Conservation (phyloP, 2,113 vertebrate genomes). For the Laticauda colubrina region DNA sequence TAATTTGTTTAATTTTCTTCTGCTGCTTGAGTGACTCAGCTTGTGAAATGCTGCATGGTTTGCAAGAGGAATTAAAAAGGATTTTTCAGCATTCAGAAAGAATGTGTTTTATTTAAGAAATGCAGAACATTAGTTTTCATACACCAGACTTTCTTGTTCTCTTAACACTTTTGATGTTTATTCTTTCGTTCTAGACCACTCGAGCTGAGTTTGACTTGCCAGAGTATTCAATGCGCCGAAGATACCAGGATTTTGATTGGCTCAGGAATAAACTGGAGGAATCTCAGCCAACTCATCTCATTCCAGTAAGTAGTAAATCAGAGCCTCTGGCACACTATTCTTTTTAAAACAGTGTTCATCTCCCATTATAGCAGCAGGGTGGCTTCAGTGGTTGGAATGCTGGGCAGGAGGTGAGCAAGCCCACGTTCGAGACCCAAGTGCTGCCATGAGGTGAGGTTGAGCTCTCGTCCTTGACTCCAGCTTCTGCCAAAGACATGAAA, state of each 20-base stretch:
- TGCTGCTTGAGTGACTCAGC: neutral
- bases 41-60: rapidly evolving
- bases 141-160: neutral
- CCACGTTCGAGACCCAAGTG: too few relatives aligned
- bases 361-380: neutral
- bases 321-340: neutral
- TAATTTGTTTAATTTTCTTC: neutral
- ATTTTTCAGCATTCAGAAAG: neutral
- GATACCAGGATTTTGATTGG: conserved; percentile 99
- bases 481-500: too few relatives aligned
- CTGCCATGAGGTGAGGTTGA: too few relatives aligned
- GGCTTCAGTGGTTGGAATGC: too few relatives aligned
- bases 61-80: neutral
- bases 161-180: neutral
- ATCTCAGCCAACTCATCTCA: conserved; percentile 94
- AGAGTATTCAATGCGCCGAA: conserved; percentile 88
- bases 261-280: conserved; percentile 92
- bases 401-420: too few relatives aligned
- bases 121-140: neutral
- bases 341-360: neutral
- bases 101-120: neutral
- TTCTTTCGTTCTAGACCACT: conserved; percentile 77
- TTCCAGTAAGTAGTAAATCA: conserved; percentile 88
- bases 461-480: too few relatives aligned
- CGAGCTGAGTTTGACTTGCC: conserved; percentile 94